phyloP scores from a whole-genome alignment of 2,888 invertebrate species.

The Apamea crenata region DNA sequence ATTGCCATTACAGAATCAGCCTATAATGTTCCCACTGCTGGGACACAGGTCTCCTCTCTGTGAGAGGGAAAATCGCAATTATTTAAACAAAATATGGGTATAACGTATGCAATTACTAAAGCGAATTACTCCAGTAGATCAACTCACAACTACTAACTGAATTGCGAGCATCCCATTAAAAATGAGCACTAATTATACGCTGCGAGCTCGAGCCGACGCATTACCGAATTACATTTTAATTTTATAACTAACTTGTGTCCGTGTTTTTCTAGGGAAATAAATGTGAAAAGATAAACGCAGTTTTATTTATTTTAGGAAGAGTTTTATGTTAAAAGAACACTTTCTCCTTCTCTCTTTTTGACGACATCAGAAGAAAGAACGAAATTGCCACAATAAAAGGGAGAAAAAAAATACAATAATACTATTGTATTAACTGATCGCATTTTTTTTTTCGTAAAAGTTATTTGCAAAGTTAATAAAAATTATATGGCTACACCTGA shows the following conservation, averaged over 20 bases:
- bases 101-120: constrained; percentile 51
- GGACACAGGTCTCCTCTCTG: neutral
- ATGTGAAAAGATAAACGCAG: neutral
- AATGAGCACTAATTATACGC: constrained; percentile 53
- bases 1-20: neutral
- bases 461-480: too few relatives aligned
- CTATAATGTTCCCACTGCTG: neutral
- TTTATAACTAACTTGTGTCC: constrained; percentile 29
- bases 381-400: neutral
- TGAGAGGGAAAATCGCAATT: neutral
- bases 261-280: constrained; percentile 9
- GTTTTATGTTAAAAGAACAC: neutral
- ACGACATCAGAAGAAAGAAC: neutral
- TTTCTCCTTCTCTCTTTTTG: neutral
- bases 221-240: constrained; percentile 62
- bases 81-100: constrained; percentile 15
- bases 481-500: too few relatives aligned
- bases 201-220: constrained; percentile 25
- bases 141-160: constrained; percentile 54
- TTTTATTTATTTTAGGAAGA: neutral
- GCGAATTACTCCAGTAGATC: constrained; percentile 47
- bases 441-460: too few relatives aligned
- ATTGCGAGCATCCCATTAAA: constrained; percentile 56
- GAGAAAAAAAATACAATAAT: neutral
- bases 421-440: too few relatives aligned